These are phyloP conservation scores for Diadema setosum DNA, from an alignment of 35 echinoderm and acorn worm genomes.

Conservation along the genomic window DNA sequence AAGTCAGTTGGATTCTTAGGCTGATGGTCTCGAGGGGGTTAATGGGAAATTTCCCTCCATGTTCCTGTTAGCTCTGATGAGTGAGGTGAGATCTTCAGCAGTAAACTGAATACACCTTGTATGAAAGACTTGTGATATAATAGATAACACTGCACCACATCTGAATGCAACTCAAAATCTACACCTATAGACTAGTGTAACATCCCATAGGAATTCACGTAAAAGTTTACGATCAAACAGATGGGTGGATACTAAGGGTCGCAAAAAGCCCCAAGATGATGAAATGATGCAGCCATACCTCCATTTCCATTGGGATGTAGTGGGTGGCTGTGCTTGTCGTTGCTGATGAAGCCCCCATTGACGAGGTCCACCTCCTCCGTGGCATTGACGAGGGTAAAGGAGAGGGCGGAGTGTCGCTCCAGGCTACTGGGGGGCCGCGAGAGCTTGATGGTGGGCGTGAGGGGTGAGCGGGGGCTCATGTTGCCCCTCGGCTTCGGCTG, in stretches of 20 bases:
- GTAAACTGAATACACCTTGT: too few relatives aligned
- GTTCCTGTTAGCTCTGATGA: too few relatives aligned
- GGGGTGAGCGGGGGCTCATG: neutral
- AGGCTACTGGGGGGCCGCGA: neutral
- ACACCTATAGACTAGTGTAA: neutral
- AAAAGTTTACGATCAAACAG: neutral
- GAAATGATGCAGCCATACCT: too few relatives aligned
- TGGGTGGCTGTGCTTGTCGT: neutral
- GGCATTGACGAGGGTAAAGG: neutral
- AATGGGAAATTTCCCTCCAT: too few relatives aligned
- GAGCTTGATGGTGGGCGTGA: neutral
- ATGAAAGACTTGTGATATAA: neutral
- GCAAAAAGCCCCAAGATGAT: too few relatives aligned
- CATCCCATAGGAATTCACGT: neutral
- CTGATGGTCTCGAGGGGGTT: too few relatives aligned
- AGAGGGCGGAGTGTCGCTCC: neutral
- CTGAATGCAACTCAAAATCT: neutral
- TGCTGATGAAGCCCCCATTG: neutral
- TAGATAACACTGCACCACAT: neutral
- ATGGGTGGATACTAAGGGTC: too few relatives aligned
- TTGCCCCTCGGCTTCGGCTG: neutral
- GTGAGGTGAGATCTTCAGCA: too few relatives aligned
- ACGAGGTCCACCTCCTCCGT: neutral
- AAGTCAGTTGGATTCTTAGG: too few relatives aligned
- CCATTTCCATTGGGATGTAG: neutral